Percentiles rank a stretch among this genome's conserved stretches.
Conservation (phyloP, 2,888 invertebrate species). For the Allophyes oxyacanthae region DNA sequence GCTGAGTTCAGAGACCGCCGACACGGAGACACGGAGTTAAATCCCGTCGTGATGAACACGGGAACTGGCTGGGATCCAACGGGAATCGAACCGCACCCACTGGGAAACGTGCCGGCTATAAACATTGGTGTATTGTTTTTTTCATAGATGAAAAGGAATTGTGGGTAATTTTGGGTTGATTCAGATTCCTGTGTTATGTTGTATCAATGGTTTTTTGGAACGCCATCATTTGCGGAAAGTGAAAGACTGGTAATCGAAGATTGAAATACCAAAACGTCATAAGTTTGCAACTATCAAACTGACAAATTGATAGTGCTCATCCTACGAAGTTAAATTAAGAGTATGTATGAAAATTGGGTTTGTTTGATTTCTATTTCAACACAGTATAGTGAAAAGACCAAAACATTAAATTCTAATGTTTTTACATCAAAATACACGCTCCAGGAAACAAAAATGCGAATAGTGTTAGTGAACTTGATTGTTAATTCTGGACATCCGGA, state of each 20-base stretch:
- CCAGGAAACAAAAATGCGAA: conserved; percentile 19
- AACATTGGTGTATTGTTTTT: conserved; percentile 48
- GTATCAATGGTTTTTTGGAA: too few relatives aligned
- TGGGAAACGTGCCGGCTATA: conserved; percentile 31
- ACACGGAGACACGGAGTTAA: conserved; percentile 51
- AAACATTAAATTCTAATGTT: not conserved
- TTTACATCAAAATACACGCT: conserved; percentile 11
- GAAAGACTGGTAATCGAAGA: too few relatives aligned
- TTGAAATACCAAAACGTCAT: too few relatives aligned
- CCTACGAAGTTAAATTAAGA: too few relatives aligned
- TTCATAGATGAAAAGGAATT: conserved; percentile 25
- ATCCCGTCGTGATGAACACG: conserved; percentile 63
- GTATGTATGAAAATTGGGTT: too few relatives aligned
- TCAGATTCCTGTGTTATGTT: not conserved
- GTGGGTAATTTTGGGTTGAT: conserved; percentile 1
- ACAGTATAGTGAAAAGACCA: too few relatives aligned
- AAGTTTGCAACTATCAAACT: too few relatives aligned
- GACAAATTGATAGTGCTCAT: too few relatives aligned
- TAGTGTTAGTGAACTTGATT: conserved; percentile 57
- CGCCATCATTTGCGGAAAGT: too few relatives aligned
- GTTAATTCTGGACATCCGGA: conserved; percentile 50
- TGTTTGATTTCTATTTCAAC: too few relatives aligned
- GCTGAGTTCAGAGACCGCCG: conserved; percentile 68
- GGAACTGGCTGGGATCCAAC: conserved; percentile 66
- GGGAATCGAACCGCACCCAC: conserved; percentile 62